Evolutionary conservation across 2,113 vertebrate species (phyloP), one percentile per base, ranked within the genome.

Genomic region (Heterochromis multidens): DNA sequence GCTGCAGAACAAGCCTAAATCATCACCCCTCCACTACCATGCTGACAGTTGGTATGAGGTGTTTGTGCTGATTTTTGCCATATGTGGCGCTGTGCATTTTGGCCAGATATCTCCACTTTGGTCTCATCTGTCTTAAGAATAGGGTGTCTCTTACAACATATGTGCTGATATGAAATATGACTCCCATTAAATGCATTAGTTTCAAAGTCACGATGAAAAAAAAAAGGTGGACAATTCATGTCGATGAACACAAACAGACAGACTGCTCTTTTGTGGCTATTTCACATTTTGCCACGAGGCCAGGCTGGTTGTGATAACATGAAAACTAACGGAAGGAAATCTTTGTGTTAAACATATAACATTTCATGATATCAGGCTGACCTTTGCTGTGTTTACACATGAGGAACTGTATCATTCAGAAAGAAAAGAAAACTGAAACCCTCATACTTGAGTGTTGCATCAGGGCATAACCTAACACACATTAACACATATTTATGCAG

Each of bases 401-500:
- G 46, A 74, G 70, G 70, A 74, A 54, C 70, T 31, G 27, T 74
- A 54, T 33, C 70, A 74, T 27, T 27, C 46, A n/a, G 27, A 19
- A 14, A 54, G 70, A 74, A 74, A n/a, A 52, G 67, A 49, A 74
- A 74, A 74, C 19, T 74, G 70, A 54, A 74, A 74, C 46, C 19
- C 67, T 74, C 17, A 2, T 74, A 52, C 27, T 52, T 6, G 5
- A 31, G 67, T 59, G 33, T 54, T 59, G 77, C 89, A 90, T 85
- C 58, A 16, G 43, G 82, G 72, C 59, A 6, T 13, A 4, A 72
- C 23, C 29, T 40, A 65, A 65, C 62, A 65, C 62, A 7, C 59
- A 43, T 79, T 86, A 14, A 79, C 56, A 57, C 60, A 7, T 89
- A 81, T 92, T 93, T 87, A 91, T 77, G 76, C 78, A 83, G 87